These are phyloP conservation scores for Ectropis crepuscularia DNA, from an alignment of 2,888 invertebrate genomes.

Conservation along the genomic window DNA sequence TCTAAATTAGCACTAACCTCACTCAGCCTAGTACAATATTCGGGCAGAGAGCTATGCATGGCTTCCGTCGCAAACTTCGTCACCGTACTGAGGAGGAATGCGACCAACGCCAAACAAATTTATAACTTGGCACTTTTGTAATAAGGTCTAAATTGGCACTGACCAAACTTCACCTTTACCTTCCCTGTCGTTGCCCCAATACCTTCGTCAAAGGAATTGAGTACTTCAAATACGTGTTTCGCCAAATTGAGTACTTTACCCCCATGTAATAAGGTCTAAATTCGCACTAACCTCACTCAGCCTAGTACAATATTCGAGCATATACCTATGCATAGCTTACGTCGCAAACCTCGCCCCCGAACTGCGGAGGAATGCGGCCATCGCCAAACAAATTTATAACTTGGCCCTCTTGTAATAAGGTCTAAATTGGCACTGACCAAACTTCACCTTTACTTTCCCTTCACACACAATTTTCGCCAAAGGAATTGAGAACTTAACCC, in stretches of 20 bases:
- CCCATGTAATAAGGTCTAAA: background rate
- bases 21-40: slow-evolving; percentile 79
- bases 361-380: slow-evolving; percentile 66
- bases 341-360: slow-evolving; percentile 75
- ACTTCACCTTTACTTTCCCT: too few species aligned
- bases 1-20: slow-evolving; percentile 62
- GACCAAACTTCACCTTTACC: too few species aligned
- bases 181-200: too few species aligned
- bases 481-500: background rate
- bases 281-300: slow-evolving; percentile 75
- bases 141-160: too few species aligned
- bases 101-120: too few species aligned
- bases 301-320: slow-evolving; percentile 79
- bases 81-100: slow-evolving; percentile 64
- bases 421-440: too few species aligned
- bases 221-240: too few species aligned
- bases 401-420: too few species aligned
- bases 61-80: slow-evolving; percentile 78
- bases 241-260: background rate
- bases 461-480: too few species aligned
- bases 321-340: slow-evolving; percentile 73
- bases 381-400: too few species aligned
- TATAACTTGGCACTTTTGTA: too few species aligned
- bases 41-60: slow-evolving; percentile 78
- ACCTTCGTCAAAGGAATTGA: too few species aligned